phyloP scores from a whole-genome alignment of 2,113 vertebrate genomes.

The Rana temporaria region DNA sequence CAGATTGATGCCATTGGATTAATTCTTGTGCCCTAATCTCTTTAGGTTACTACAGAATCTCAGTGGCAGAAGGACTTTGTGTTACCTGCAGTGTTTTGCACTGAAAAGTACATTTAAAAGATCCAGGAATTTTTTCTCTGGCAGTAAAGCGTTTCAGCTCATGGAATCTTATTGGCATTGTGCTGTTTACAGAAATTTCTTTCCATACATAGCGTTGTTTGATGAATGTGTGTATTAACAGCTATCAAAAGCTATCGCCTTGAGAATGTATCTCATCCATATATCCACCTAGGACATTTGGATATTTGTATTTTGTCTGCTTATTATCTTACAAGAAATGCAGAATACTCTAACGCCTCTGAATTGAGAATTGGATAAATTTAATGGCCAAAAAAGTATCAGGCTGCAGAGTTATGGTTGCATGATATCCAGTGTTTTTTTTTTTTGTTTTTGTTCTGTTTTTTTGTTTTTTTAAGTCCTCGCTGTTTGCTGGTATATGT shows the following conservation, averaged over 20 bases:
- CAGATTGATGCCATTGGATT: not conserved
- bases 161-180: slow-evolving; percentile 16
- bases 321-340: not conserved
- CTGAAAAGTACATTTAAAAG: not conserved
- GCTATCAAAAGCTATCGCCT: slow-evolving; percentile 3
- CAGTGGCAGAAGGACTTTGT: not conserved
- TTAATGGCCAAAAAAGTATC: not conserved
- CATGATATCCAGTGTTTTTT: no score
- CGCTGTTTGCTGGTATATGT: slow-evolving; percentile 32
- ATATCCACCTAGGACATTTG: not conserved
- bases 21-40: slow-evolving; percentile 1
- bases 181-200: slow-evolving; percentile 3
- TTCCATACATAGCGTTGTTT: not conserved
- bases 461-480: not conserved
- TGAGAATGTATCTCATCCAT: slow-evolving; percentile 18
- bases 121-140: not conserved
- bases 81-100: slow-evolving; percentile 14
- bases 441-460: no score
- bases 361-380: not conserved
- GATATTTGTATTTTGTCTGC: not conserved
- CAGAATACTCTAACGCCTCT: not conserved
- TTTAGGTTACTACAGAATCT: slow-evolving; percentile 7
- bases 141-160: slow-evolving; percentile 28
- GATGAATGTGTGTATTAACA: slow-evolving; percentile 9
- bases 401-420: not conserved